A percentile compares a stretch with the other conserved stretches of the same genome.
Conservation (phyloP, 2,888 invertebrate species). For the Schizotus pectinicornis region DNA sequence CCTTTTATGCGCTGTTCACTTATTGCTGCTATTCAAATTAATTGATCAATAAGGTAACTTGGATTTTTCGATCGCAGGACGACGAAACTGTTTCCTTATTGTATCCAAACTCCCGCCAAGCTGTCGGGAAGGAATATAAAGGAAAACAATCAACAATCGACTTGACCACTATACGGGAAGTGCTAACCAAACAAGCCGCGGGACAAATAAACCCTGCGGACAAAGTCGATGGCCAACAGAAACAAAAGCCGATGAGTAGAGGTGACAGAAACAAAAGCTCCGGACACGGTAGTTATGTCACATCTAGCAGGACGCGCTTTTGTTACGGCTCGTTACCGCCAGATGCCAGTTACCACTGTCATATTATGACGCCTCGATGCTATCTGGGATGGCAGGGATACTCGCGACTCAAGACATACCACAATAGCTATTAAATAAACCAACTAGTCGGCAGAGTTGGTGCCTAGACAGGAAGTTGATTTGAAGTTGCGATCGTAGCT, state of each 20-base stretch:
- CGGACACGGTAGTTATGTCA: slow-evolving; percentile 40
- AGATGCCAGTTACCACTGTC: slow-evolving; percentile 42
- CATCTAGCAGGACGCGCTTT: slow-evolving; percentile 35
- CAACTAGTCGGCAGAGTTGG: too few species aligned
- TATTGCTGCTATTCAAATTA: slow-evolving; percentile 19
- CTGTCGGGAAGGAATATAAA: slow-evolving; percentile 7
- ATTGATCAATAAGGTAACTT: slow-evolving; percentile 9
- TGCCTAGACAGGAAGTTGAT: too few species aligned
- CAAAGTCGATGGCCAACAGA: slow-evolving; percentile 31
- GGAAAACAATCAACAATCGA: slow-evolving; percentile 31
- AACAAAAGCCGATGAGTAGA: slow-evolving; percentile 34
- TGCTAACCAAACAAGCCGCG: slow-evolving; percentile 42
- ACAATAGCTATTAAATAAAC: too few species aligned
- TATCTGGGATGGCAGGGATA: not conserved
- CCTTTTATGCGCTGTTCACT: slow-evolving; percentile 31
- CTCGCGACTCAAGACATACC: too few species aligned
- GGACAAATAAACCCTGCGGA: slow-evolving; percentile 36
- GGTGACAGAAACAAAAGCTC: slow-evolving; percentile 45
- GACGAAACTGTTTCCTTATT: not conserved
- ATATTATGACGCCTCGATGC: slow-evolving; percentile 31
- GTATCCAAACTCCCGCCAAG: not conserved
- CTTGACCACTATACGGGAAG: slow-evolving; percentile 37
- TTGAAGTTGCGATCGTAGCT: too few species aligned
- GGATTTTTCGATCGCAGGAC: not conserved
- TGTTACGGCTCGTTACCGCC: slow-evolving; percentile 47